Evolutionary conservation across 2,113 vertebrate species (phyloP), one percentile per base, ranked within the genome.

Genomic region (Corydoras maculifer): DNA sequence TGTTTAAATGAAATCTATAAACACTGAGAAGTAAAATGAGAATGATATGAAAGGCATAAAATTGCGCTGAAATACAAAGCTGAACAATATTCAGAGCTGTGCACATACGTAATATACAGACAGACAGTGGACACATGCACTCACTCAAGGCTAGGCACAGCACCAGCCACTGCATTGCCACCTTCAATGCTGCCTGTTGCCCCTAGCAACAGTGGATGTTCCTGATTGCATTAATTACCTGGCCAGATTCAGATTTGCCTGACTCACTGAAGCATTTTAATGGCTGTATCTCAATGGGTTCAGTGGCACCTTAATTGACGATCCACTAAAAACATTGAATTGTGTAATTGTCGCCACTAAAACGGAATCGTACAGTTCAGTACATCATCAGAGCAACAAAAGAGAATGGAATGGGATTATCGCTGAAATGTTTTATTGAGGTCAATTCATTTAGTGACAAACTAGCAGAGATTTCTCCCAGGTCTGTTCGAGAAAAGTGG

Each of bases 151-250:
- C 58, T 54, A 43, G 69, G 50, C 53, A 53, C 62, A 68, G 61
- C 54, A 71, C 50, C 72, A 71, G 54, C 63, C 62, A 48, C 72
- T 66, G 68, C 53, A 67, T 32, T 76, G 73, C 75, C 69, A 81
- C 48, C 82, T 83, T 81, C 82, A 81, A 84, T 81, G 75, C 77
- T 82, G 77, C 80, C 65, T 57, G 89, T 88, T 91, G 80, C 88
- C 85, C 77, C 53, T 88, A 77, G 88, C 87, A 89, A 90, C 90
- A 82, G 80, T 77, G 73, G 61, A 81, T 71, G 72, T 82, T 74
- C 81, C 78, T 82, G 82, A 25, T 84, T 82, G 84, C 85, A 86
- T 86, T 83, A 86, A 90, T 88, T 84, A 88, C 81, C 82, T 86
- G 82, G 79, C 55, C 65, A n/a, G 74, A 86, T 86, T 82, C 84